A percentile compares a stretch with the other conserved stretches of the same genome.
These are phyloP conservation scores for Sphenodon punctatus DNA, from an alignment of 2,797 vertebrate genomes.

Conservation along the genomic window DNA sequence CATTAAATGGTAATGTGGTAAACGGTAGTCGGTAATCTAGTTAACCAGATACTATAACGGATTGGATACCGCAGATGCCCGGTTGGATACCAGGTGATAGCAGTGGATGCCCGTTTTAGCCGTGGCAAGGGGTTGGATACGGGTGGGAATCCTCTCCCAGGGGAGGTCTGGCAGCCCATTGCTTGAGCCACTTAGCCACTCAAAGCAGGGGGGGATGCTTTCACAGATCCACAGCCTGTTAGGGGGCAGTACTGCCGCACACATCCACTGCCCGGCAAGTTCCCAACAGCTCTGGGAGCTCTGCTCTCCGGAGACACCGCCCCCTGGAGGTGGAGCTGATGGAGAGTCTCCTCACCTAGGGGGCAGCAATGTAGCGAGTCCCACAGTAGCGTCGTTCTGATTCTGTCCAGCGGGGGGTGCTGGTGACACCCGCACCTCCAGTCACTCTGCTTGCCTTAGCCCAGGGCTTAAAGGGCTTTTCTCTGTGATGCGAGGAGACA, in stretches of 20 bases:
- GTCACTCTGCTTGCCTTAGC: not conserved
- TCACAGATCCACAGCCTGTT: not conserved
- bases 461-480: not conserved
- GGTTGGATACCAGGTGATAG: not conserved
- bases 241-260: too few relatives aligned
- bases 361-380: too few relatives aligned
- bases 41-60: too few relatives aligned
- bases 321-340: not conserved
- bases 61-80: not conserved
- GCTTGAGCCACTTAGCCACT: not conserved
- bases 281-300: too few relatives aligned
- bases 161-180: not conserved
- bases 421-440: not conserved
- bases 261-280: too few relatives aligned
- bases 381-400: not conserved
- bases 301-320: too few relatives aligned
- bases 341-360: too few relatives aligned
- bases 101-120: not conserved
- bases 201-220: not conserved
- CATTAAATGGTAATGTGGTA: too few relatives aligned
- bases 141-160: not conserved
- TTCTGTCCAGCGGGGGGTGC: not conserved
- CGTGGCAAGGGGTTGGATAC: not conserved
- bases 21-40: too few relatives aligned
- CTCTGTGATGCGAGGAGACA: not conserved